Evolutionary conservation across 2,113 vertebrate genomes (phyloP).

Genomic region (Myrmecobius fasciatus): DNA sequence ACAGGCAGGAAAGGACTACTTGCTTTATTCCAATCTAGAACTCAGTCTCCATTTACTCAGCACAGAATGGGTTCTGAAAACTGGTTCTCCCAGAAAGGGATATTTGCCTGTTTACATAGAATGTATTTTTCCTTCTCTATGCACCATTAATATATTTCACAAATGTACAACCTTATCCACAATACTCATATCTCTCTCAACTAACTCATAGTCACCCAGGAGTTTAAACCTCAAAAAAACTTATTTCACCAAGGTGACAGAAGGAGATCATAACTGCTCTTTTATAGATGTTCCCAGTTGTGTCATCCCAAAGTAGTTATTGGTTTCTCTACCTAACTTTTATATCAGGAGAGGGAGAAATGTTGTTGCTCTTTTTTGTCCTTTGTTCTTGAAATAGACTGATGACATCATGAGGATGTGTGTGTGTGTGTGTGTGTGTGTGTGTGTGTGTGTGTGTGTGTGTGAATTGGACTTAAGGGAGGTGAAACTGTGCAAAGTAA

Average conservation of each 20-base stretch:
- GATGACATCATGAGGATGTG: background rate
- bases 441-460: no score
- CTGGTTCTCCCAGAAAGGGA: background rate
- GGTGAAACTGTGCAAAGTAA: background rate
- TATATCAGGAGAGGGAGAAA: background rate
- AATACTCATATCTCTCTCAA: background rate
- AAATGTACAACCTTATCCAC: background rate
- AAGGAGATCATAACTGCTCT: background rate
- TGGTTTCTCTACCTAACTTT: background rate
- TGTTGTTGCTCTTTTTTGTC: background rate
- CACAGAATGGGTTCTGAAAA: background rate
- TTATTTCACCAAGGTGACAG: background rate
- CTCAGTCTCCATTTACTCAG: background rate
- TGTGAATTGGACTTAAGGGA: background rate
- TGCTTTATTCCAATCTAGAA: background rate
- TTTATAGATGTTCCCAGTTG: background rate
- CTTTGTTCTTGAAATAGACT: background rate
- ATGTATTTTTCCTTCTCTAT: background rate
- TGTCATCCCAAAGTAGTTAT: background rate
- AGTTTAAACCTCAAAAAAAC: background rate
- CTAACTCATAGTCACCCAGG: background rate
- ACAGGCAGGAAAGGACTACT: background rate
- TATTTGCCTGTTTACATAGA: background rate
- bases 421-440: background rate
- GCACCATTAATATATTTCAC: background rate